Evolutionary conservation across 2,888 invertebrate species (phyloP).

Genomic region (Phoronis australis): DNA sequence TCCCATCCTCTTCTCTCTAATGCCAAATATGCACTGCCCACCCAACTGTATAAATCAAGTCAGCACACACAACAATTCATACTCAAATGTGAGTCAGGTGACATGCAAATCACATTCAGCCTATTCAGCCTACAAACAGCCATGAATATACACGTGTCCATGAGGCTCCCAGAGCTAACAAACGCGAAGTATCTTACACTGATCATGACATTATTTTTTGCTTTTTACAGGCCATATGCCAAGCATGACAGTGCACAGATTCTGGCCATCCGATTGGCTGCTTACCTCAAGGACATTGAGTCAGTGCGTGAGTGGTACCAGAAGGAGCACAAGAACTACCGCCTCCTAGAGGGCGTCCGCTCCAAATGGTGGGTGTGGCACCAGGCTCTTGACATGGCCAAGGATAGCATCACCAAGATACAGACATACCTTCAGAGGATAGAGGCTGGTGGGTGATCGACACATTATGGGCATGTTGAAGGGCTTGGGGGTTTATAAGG

Average conservation of each 20-base stretch:
- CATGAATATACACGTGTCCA: too few species aligned
- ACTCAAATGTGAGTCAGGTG: too few species aligned
- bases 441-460: conserved; percentile 30
- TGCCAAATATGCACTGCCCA: too few species aligned
- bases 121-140: too few species aligned
- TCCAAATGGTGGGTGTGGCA: conserved; percentile 54
- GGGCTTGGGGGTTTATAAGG: too few species aligned
- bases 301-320: conserved; percentile 42
- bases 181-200: too few species aligned
- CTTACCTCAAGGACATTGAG: conserved; percentile 31
- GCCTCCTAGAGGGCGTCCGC: conserved; percentile 29
- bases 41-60: too few species aligned
- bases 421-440: conserved; percentile 45
- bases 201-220: neutral
- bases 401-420: conserved; percentile 41
- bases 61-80: too few species aligned
- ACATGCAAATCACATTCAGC: too few species aligned
- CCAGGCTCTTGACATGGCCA: conserved; percentile 30
- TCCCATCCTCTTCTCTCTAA: too few species aligned
- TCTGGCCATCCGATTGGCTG: conserved; percentile 36
- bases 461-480: too few species aligned
- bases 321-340: conserved; percentile 44
- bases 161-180: too few species aligned
- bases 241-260: conserved; percentile 51
- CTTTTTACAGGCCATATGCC: conserved; percentile 24